These are phyloP conservation scores for Drosophila parabipectinata DNA, from an alignment of 1,140 invertebrate species.

Conservation along the genomic window DNA sequence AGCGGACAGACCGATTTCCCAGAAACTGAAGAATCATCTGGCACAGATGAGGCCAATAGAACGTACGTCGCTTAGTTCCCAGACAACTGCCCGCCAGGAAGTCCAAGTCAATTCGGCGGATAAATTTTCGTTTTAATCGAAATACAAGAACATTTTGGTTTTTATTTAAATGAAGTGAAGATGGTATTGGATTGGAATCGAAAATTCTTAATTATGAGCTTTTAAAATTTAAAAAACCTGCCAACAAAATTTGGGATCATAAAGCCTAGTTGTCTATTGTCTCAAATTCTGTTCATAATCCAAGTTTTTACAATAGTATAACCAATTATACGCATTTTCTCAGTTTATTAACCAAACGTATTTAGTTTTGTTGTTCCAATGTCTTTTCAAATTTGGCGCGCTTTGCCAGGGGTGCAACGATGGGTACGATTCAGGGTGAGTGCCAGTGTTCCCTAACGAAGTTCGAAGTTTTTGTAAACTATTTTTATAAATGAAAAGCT, in stretches of 20 bases:
- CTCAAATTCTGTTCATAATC: neutral
- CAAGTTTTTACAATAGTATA: neutral
- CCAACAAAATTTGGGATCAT: neutral
- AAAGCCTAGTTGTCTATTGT: neutral
- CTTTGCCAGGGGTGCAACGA: neutral
- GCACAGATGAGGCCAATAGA: neutral
- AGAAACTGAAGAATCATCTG: slow-evolving; percentile 28
- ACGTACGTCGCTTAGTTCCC: neutral
- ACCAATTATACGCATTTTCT: neutral
- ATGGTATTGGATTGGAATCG: too few species aligned
- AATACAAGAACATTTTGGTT: neutral
- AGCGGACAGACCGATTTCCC: slow-evolving; percentile 59
- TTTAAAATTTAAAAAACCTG: too few species aligned
- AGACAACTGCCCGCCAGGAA: slow-evolving; percentile 6
- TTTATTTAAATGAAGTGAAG: neutral
- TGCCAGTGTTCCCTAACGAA: neutral
- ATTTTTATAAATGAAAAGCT: too few species aligned
- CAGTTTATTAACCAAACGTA: neutral
- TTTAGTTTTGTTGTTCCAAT: neutral
- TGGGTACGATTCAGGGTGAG: neutral
- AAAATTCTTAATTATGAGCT: too few species aligned
- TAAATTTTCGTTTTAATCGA: slow-evolving; percentile 6
- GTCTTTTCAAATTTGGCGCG: neutral
- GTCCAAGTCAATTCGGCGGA: neutral
- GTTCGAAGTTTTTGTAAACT: too few species aligned